Percentiles rank a stretch among this genome's conserved stretches.
These are phyloP conservation scores for Menidia menidia DNA, from an alignment of 2,797 vertebrate species.

Conservation along the genomic window DNA sequence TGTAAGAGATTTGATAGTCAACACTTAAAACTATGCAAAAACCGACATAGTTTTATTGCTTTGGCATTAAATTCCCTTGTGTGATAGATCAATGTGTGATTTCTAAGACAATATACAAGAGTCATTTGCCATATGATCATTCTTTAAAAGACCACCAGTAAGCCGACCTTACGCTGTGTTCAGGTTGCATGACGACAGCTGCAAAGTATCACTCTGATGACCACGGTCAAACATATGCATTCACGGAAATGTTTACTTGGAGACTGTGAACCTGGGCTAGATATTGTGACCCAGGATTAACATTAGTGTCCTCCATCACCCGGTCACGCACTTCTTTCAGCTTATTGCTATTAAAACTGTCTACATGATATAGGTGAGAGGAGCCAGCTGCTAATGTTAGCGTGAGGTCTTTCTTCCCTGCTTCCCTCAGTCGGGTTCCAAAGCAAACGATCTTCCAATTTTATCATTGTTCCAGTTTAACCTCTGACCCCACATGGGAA, in stretches of 20 bases:
- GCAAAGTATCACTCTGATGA: slow-evolving; percentile 69
- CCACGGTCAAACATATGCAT: slow-evolving; percentile 65
- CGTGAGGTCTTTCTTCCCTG: slow-evolving; percentile 57
- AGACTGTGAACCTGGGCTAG: slow-evolving; percentile 74
- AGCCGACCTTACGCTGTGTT: slow-evolving; percentile 20
- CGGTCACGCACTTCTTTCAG: slow-evolving; percentile 67
- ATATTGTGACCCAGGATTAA: slow-evolving; percentile 75
- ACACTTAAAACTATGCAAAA: slow-evolving; percentile 22
- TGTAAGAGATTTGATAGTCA: slow-evolving; percentile 74
- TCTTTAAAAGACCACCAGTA: slow-evolving; percentile 51
- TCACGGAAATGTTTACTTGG: slow-evolving; percentile 78
- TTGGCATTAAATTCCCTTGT: slow-evolving; percentile 2
- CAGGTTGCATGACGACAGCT: slow-evolving; percentile 66
- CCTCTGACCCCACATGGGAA: slow-evolving; percentile 83
- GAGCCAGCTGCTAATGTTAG: slow-evolving; percentile 79
- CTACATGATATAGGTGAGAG: slow-evolving; percentile 80
- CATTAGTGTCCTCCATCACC: slow-evolving; percentile 75
- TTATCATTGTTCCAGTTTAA: slow-evolving; percentile 87
- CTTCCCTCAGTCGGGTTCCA: slow-evolving; percentile 55
- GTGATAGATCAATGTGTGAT: slow-evolving; percentile 32
- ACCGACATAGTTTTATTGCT: not conserved
- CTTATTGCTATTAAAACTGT: slow-evolving; percentile 79
- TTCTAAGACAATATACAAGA: slow-evolving; percentile 47
- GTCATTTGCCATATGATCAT: slow-evolving; percentile 39
- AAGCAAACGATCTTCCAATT: slow-evolving; percentile 79